phyloP scores from a whole-genome alignment of 2,888 invertebrate genomes.

The Eristalis tenax region DNA sequence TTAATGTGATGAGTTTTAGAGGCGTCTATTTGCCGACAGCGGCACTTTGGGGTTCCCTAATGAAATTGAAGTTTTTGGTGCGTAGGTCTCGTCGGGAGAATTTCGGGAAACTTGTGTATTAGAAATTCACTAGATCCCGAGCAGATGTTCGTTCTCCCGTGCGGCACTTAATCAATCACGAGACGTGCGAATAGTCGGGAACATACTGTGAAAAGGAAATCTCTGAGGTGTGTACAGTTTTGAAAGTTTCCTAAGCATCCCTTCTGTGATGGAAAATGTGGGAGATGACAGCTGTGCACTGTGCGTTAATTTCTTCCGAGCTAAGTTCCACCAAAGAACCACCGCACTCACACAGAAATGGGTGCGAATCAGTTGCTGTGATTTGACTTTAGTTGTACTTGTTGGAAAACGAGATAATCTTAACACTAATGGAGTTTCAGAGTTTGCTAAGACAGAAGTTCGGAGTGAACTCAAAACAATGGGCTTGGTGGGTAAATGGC shows the following conservation, averaged over 20 bases:
- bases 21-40: neutral
- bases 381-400: neutral
- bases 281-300: neutral
- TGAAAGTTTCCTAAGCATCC: neutral
- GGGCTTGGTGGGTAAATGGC: neutral
- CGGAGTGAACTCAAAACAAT: neutral
- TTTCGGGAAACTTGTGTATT: constrained; percentile 23
- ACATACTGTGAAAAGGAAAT: neutral
- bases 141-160: constrained; percentile 24
- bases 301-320: neutral
- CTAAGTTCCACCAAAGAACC: neutral
- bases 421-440: neutral
- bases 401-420: neutral
- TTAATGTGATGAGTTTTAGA: constrained; percentile 20
- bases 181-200: constrained; percentile 8
- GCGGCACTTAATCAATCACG: constrained; percentile 26
- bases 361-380: neutral
- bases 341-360: neutral
- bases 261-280: neutral
- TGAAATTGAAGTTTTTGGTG: constrained; percentile 26
- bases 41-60: constrained; percentile 7
- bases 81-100: neutral
- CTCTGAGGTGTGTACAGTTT: neutral
- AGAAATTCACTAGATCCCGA: constrained; percentile 16
- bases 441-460: neutral